Conservation (phyloP, 2,113 vertebrate genomes). For the Spheniscus mendiculus region DNA sequence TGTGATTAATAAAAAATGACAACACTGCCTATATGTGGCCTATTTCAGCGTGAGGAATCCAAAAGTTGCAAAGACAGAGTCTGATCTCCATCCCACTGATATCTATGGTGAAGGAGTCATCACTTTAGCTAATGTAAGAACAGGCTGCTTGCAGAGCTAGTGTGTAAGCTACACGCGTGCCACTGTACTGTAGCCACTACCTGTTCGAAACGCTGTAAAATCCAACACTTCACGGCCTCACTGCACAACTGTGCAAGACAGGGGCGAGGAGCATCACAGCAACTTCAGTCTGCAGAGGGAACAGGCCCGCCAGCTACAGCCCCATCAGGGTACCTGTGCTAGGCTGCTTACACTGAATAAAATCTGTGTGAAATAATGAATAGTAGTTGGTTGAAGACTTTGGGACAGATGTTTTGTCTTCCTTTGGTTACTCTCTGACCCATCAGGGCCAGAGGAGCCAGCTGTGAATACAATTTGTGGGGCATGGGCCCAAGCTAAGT, state of each 20-base stretch:
- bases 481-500: not conserved
- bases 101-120: not conserved
- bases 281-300: not conserved
- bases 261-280: not conserved
- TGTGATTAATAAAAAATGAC: constrained; percentile 55
- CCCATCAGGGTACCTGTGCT: not conserved
- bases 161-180: accelerated
- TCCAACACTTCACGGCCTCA: not conserved
- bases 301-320: not conserved
- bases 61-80: not conserved
- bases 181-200: not conserved
- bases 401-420: not conserved
- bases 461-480: not conserved
- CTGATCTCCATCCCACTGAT: not conserved
- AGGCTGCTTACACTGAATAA: not conserved
- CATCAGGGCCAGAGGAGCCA: not conserved
- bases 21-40: not conserved
- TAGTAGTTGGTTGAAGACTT: not conserved
- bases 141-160: not conserved
- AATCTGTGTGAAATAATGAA: not conserved
- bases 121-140: not conserved
- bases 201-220: not conserved
- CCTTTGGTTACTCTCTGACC: not conserved
- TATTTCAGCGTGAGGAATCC: not conserved
- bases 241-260: too few relatives aligned